These are phyloP conservation scores for Apis laboriosa DNA, from an alignment of 1,140 invertebrate genomes.

Conservation along the genomic window DNA sequence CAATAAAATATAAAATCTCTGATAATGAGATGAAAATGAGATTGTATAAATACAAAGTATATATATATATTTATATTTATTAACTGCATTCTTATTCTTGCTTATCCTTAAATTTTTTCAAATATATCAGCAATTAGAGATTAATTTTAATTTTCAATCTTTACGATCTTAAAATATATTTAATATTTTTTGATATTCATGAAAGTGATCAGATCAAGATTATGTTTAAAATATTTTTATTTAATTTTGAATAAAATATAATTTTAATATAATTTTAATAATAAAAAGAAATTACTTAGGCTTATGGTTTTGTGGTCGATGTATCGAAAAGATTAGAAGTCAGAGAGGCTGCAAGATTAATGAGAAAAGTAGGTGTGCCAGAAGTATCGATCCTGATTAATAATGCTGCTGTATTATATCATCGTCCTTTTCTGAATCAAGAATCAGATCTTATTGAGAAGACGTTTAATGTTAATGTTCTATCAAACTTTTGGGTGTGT, in stretches of 20 bases:
- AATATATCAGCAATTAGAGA: too few relatives aligned
- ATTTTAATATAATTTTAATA: not conserved
- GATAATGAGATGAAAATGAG: too few relatives aligned
- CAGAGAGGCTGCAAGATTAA: constrained; percentile 64
- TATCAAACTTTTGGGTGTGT: constrained; percentile 74
- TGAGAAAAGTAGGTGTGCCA: constrained; percentile 68
- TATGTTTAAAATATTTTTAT: not conserved
- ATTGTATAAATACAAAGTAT: too few relatives aligned
- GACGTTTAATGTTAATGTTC: constrained; percentile 69
- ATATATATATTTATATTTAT: too few relatives aligned
- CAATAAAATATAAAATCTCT: not conserved
- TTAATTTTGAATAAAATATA: not conserved
- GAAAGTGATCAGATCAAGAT: not conserved
- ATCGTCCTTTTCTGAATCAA: constrained; percentile 61
- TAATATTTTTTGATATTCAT: not conserved
- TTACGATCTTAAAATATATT: too few relatives aligned
- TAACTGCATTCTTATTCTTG: too few relatives aligned
- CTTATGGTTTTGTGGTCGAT: constrained; percentile 72
- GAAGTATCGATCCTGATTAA: constrained; percentile 75
- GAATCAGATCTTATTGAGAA: constrained; percentile 63
- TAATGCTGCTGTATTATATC: constrained; percentile 70
- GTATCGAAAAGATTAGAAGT: constrained; percentile 71
- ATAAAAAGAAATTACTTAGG: constrained; percentile 50
- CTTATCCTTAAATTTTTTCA: too few relatives aligned
- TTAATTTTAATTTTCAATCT: too few relatives aligned